Conservation (phyloP, 2,113 vertebrate species). For the Platysternon megacephalum region DNA sequence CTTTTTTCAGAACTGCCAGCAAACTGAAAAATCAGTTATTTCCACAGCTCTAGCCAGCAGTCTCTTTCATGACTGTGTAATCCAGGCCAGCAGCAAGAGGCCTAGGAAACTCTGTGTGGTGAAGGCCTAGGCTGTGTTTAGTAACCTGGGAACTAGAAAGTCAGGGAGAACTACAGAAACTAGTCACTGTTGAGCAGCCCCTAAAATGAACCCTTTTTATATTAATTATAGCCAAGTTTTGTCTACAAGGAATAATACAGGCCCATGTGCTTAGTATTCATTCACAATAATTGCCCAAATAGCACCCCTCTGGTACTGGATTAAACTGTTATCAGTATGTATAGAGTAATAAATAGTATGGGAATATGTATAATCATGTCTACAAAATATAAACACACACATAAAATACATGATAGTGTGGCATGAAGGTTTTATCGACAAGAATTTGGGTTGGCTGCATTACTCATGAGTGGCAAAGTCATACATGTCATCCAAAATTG, state of each 20-base stretch:
- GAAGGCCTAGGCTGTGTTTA: not conserved
- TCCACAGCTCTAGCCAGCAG: not conserved
- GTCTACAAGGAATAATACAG: not conserved
- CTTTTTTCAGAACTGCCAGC: not conserved
- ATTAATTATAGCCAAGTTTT: slow-evolving; percentile 29
- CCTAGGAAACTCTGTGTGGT: not conserved
- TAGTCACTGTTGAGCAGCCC: not conserved
- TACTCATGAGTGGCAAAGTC: not conserved
- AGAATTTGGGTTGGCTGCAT: not conserved
- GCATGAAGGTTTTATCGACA: not conserved
- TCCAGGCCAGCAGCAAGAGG: not conserved
- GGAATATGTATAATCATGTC: slow-evolving; percentile 30
- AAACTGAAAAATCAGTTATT: not conserved
- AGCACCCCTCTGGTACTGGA: not conserved
- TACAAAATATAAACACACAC: not conserved
- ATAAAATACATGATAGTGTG: not conserved
- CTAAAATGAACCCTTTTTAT: not conserved
- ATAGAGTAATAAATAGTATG: not conserved
- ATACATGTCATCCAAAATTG: not conserved
- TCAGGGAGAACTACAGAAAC: not conserved
- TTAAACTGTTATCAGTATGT: slow-evolving; percentile 11
- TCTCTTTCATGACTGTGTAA: not conserved
- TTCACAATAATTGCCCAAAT: slow-evolving; percentile 38
- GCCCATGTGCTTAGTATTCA: not conserved
- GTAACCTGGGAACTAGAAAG: not conserved